These are phyloP conservation scores for Copidosoma floridanum DNA, from an alignment of 1,140 invertebrate genomes.

Conservation along the genomic window DNA sequence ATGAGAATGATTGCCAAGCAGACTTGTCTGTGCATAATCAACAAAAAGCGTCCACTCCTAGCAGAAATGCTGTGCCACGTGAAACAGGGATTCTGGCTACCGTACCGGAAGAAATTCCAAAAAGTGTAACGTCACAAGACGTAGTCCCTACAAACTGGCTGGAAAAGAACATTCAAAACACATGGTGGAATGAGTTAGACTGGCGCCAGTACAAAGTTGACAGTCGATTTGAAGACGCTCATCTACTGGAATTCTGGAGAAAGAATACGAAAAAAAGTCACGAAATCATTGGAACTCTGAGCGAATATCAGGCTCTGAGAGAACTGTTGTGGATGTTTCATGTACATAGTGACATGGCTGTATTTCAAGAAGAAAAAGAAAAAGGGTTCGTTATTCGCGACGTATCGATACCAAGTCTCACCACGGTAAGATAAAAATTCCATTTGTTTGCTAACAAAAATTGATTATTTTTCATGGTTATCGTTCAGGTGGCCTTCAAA, in stretches of 20 bases:
- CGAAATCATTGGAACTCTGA: slow-evolving; percentile 39
- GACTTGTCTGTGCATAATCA: slow-evolving; percentile 3
- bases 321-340: slow-evolving; percentile 55
- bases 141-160: slow-evolving; percentile 48
- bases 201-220: slow-evolving; percentile 38
- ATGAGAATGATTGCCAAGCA: slow-evolving; percentile 34
- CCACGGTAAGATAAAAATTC: slow-evolving; percentile 33
- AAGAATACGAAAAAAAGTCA: slow-evolving; percentile 35
- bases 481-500: slow-evolving; percentile 45
- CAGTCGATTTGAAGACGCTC: slow-evolving; percentile 42
- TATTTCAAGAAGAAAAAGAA: slow-evolving; percentile 41
- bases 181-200: slow-evolving; percentile 50
- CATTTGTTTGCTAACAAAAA: not conserved
- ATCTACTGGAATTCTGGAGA: slow-evolving; percentile 46
- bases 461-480: not conserved
- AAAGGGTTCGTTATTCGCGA: slow-evolving; percentile 37
- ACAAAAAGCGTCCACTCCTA: not conserved
- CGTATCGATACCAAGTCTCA: slow-evolving; percentile 52
- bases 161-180: slow-evolving; percentile 46
- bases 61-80: not conserved
- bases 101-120: not conserved
- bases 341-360: slow-evolving; percentile 37
- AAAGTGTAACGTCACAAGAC: slow-evolving; percentile 31
- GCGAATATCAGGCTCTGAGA: slow-evolving; percentile 49
- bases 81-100: not conserved